Base-by-base conservation (phyloP, 2,888 invertebrate species). In the Rotaria macrura region DNA sequence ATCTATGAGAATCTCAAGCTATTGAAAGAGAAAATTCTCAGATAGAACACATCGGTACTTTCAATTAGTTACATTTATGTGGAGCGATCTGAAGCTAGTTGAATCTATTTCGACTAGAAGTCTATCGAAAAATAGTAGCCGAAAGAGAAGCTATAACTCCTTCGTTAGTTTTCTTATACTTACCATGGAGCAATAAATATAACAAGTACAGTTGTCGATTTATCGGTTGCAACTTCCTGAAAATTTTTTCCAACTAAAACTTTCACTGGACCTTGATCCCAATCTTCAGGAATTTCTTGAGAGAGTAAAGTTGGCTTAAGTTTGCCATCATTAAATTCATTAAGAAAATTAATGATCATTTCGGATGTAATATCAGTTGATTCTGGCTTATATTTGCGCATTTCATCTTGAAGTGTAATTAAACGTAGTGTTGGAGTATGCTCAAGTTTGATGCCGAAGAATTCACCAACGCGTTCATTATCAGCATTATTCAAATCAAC, bases 131-230 rank as follows among this genome's bases (percentile, higher is more conserved):
- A n/a, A n/a, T n/a, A n/a, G n/a, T n/a, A n/a, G n/a, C n/a, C n/a
- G n/a, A n/a, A n/a, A n/a, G n/a, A n/a, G n/a, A n/a, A n/a, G n/a
- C n/a, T n/a, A n/a, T n/a, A n/a, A n/a, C n/a, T n/a, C n/a, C n/a
- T n/a, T n/a, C n/a, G n/a, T n/a, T n/a, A n/a, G n/a, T n/a, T n/a
- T n/a, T 57, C 10, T 10, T 29, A 23, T 25, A 23, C 12, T 40
- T 43, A 93, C 98, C 98, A 98, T 87, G 98, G 97, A 85, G 97
- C 97, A 92, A 97, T 99, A 93, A 99, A 99, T 93, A 99, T 98
- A 88, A 99, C 97, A 87, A 99, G 93, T 84, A 98, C 99, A 89
- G 94, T 94, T 93, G 97, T 98, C 88, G 92, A 92, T 89, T 93
- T 93, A 91, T 98, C 94, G 88, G 95, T 93, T 84, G 94, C 99